A percentile compares a stretch with the other conserved stretches of the same genome.
Conservation (phyloP, 1,140 invertebrate species). For the Drosophila subpulchrella region DNA sequence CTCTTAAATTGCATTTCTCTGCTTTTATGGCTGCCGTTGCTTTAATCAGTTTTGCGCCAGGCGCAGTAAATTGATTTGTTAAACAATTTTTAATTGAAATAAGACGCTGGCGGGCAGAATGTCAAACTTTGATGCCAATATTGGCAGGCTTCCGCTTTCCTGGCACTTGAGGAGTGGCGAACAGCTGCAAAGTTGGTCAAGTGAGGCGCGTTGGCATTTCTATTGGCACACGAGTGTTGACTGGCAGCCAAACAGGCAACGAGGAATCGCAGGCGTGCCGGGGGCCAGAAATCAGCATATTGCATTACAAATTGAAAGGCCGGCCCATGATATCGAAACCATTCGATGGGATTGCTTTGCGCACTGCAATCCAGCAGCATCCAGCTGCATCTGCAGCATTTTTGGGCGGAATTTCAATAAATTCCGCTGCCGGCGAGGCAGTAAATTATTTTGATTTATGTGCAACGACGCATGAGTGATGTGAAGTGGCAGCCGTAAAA, state of each 20-base stretch:
- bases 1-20: conserved; percentile 64
- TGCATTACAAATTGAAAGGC: conserved; percentile 51
- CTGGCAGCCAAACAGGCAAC: conserved; percentile 47
- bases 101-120: conserved; percentile 55
- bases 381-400: conserved; percentile 12
- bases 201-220: conserved; percentile 65
- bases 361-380: conserved; percentile 3
- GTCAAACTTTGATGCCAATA: conserved; percentile 60
- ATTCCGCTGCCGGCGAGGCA: conserved; percentile 36
- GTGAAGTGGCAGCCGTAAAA: conserved; percentile 22
- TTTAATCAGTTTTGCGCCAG: conserved; percentile 62
- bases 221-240: conserved; percentile 63
- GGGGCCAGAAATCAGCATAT: conserved; percentile 46
- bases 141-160: conserved; percentile 30
- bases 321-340: conserved; percentile 33
- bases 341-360: conserved; percentile 35
- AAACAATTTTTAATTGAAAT: conserved; percentile 81
- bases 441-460: conserved; percentile 80
- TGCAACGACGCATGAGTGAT: conserved; percentile 48
- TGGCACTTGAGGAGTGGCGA: conserved; percentile 29
- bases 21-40: conserved; percentile 25
- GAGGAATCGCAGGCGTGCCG: not conserved
- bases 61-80: conserved; percentile 73
- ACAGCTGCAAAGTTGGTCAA: conserved; percentile 39
- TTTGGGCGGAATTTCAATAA: conserved; percentile 46